These are phyloP conservation scores for Bubo blakistoni DNA, from an alignment of 2,113 vertebrate genomes.

Conservation along the genomic window DNA sequence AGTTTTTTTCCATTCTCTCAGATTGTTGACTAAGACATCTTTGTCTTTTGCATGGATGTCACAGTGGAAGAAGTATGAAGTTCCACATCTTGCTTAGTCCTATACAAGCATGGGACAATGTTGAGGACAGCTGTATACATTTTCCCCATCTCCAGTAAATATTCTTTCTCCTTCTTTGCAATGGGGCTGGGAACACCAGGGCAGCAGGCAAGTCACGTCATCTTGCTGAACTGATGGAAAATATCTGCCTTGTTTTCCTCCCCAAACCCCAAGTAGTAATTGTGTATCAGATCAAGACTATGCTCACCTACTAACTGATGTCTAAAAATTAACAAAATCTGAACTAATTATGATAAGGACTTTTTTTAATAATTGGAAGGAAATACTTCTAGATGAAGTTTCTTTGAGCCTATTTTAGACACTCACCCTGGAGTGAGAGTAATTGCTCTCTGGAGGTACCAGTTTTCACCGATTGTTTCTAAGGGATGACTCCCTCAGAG, in stretches of 20 bases:
- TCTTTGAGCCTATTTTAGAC: not conserved
- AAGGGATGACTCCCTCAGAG: not conserved
- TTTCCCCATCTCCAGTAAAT: not conserved
- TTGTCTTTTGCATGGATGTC: not conserved
- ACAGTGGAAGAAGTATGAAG: not conserved
- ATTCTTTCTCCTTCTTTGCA: not conserved
- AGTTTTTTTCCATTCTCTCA: not conserved
- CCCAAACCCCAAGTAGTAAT: fast-evolving
- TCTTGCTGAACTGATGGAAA: not conserved
- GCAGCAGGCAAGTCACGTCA: not conserved
- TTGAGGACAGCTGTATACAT: not conserved
- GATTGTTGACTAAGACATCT: not conserved
- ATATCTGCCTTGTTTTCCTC: not conserved
- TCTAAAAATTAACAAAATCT: not conserved
- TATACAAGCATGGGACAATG: fast-evolving
- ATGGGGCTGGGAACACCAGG: not conserved
- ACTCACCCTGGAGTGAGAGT: not conserved
- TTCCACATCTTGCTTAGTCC: fast-evolving
- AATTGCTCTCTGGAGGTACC: not conserved
- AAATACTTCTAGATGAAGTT: not conserved
- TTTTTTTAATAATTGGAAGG: not conserved
- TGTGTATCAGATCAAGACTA: not conserved
- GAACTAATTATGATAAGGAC: not conserved
- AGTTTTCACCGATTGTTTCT: fast-evolving
- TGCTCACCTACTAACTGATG: not conserved